Base-by-base conservation (phyloP, 2,797 vertebrate species). In the Acrocephalus scirpaceus region DNA sequence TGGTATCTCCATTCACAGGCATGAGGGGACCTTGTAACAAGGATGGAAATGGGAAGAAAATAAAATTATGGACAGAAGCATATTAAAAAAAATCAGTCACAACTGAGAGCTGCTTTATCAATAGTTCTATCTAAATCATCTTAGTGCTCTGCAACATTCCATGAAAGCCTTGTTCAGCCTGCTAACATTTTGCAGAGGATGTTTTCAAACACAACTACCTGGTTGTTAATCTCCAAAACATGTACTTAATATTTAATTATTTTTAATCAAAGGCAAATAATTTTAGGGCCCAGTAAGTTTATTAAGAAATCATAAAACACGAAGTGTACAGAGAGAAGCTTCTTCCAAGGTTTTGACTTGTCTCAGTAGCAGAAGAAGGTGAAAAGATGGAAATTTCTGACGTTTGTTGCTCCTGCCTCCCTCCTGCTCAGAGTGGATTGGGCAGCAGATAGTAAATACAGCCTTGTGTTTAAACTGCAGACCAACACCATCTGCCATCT, bases 201-300 rank as follows among this genome's bases (percentile, higher is more conserved):
- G 12, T 65, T 94, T 73, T 71, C 51, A 57, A 26, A 58, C 42
- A 79, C 54, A 81, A 45, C 40, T 93, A 56, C 40, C 79, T 53
- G 47, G 50, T 10, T 90, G 32, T 56, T 69, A 73, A 86, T 75
- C 42, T 94, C 42, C 17, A 58, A 83, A 78, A 42, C 17, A 54
- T 64, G 25, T 53, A 25, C 21, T 90, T 66, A 26, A 16, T 47
- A 66, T 92, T 94, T 91, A 74, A 79, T 93, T 70, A 40, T 42
- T 83, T 72, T 72, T 82, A 89, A 88, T n/a, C 45, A 53, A 93
- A 93, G 61, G 61, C 7, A 78, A 85, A 82, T 78, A 70, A 67
- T 93, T 86, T 61, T 72, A 22, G 32, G 30, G 26, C 22, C 32
- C 32, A 5, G 51, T 53, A 62, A 58, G 20, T 91, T 88, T 72